Base-by-base conservation (phyloP, 1,140 invertebrate genomes). In the Bombus waltoni region DNA sequence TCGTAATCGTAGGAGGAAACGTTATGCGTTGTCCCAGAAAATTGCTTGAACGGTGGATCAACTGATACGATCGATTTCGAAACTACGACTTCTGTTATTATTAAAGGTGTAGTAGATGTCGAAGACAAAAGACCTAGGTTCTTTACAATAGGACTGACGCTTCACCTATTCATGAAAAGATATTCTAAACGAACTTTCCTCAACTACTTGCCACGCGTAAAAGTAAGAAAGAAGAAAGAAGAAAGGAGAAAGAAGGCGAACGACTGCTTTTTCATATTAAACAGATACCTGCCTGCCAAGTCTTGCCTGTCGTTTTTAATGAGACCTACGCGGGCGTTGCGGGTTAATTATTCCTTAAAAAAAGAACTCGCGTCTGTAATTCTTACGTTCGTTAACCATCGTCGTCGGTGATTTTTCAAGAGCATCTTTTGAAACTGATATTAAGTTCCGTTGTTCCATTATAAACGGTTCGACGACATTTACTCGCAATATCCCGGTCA, bases 281-380 rank as follows among this genome's bases (percentile, higher is more conserved):
- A 73, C 68, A 65, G 57, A 80, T 70, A 81, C 62, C 78, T 77
- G 35, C n/a, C 68, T 85, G 79, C 76, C 57, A 75, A 86, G 66
- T 86, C 59, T 87, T 86, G 66, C 32, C n/a, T 77, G 44, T 87
- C 35, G 66, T 83, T 87, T 87, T 81, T 74, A 77, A 83, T 59
- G 81, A 78, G 42, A 76, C 13, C 66, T 6, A 86, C 75, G 66
- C 44, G 66, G 77, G 65, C 47, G 78, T 81, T 65, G 72, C 47
- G 53, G 38, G 62, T 80, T 84, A 89, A 86, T 89, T 81, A 86
- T 81, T 65, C 32, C 40, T 72, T 10, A 62, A 77, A 62, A 86
- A 86, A 81, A 32, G 35, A 82, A 40, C 32, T 68, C 80, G 72
- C 70, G 35, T n/a, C 71, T 74, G 47, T 70, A 81, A 81, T 75